These are phyloP conservation scores for Notiomystis cincta DNA, from an alignment of 2,113 vertebrate genomes.

Conservation along the genomic window DNA sequence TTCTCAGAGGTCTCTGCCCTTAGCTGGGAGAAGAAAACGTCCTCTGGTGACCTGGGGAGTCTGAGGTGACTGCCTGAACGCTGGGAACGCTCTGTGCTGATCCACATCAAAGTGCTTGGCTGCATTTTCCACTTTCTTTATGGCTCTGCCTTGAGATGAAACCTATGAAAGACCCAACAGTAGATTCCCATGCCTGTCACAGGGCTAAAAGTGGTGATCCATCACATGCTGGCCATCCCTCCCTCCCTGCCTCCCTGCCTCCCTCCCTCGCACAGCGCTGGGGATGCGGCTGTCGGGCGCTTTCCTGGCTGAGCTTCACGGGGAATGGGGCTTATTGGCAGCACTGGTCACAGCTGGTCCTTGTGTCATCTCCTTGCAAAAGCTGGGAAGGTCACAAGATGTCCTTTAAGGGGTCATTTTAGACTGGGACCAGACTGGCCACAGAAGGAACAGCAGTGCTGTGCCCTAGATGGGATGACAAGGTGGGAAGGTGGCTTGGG, in stretches of 20 bases:
- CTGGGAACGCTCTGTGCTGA: background rate
- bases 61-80: background rate
- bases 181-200: constrained; percentile 1
- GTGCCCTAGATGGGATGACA: background rate
- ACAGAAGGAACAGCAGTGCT: background rate
- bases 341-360: background rate
- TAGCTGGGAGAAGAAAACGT: background rate
- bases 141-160: background rate
- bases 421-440: background rate
- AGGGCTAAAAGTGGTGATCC: background rate
- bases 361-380: background rate
- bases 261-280: background rate
- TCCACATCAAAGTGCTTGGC: constrained; percentile 19
- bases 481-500: background rate
- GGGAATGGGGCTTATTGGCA: background rate
- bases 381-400: background rate
- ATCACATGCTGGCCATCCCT: background rate
- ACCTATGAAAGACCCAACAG: background rate
- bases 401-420: background rate
- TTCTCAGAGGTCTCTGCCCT: constrained; percentile 10
- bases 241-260: background rate
- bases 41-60: background rate
- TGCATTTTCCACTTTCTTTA: background rate
- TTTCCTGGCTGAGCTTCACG: background rate
- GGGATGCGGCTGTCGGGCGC: accelerated